phyloP scores from a whole-genome alignment of 2,888 invertebrate genomes.

The Dryadula phaetusa region DNA sequence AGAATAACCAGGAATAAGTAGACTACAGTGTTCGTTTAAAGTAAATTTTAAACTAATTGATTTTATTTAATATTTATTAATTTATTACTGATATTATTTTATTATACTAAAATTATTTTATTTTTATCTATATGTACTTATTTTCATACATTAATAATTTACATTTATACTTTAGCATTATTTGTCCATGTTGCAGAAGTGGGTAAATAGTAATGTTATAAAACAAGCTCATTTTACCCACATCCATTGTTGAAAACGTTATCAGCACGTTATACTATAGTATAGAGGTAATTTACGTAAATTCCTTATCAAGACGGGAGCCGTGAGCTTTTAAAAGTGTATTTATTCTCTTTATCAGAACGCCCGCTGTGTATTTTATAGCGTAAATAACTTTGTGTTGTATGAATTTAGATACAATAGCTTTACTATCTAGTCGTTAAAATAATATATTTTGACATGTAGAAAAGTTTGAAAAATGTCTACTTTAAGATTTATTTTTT shows the following conservation, averaged over 20 bases:
- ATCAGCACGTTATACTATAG: slow-evolving; percentile 49
- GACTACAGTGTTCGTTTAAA: too few relatives aligned
- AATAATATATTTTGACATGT: slow-evolving; percentile 15
- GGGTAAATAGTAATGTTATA: background rate
- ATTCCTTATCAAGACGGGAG: slow-evolving; percentile 66
- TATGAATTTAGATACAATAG: slow-evolving; percentile 33
- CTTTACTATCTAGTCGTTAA: slow-evolving; percentile 29
- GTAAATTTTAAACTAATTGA: too few relatives aligned
- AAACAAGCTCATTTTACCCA: slow-evolving; percentile 37
- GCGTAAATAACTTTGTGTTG: slow-evolving; percentile 43
- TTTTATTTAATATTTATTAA: too few relatives aligned
- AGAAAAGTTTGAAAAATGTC: background rate
- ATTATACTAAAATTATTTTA: too few relatives aligned
- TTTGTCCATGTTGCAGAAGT: background rate
- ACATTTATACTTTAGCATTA: too few relatives aligned
- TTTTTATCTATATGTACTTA: too few relatives aligned
- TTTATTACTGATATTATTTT: too few relatives aligned
- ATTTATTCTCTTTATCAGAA: slow-evolving; percentile 63
- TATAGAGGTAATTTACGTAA: slow-evolving; percentile 63
- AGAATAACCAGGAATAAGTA: too few relatives aligned
- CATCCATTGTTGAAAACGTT: slow-evolving; percentile 41
- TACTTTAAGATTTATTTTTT: background rate
- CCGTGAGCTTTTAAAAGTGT: slow-evolving; percentile 61
- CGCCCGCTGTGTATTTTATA: slow-evolving; percentile 52
- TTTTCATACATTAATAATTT: too few relatives aligned